Evolutionary conservation across 2,888 invertebrate genomes (phyloP), one percentile per base, ranked within the genome.

Genomic region (Geophilus truncorum): DNA sequence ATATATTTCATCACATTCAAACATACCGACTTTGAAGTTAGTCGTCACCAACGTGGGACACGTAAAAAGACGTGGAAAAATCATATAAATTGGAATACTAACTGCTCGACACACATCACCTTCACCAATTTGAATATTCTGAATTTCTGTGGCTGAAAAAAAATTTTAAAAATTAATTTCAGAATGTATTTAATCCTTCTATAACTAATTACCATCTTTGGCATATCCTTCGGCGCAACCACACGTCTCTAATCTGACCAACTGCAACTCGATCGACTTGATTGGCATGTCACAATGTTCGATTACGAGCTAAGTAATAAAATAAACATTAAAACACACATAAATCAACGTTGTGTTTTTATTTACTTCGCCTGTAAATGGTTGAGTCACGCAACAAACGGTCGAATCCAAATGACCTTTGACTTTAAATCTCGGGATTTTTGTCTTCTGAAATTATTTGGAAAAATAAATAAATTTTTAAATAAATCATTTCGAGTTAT

Each of bases 71-170:
- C 98, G 89, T 80, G 98, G 98, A 87, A 98, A 93, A 86, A 97
- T 92, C 97, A 98, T 97, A 88, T 94, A 92, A 86, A 98, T 94
- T 34, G 97, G 97, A 85, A 98, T 91, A 83, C 92, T 90, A 77
- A 96, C 89, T 83, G 92, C 92, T 81, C 93, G 91, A 79, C 92
- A 90, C 80, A 96, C 92, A 88, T 97, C 95, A 34, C 98, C 98
- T 86, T 95, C 96, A 0, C 95, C 96, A 82, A 98, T 93, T 90
- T 98, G 98, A 86, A 98, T 96, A 87, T 97, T 98, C 90, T 98
- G 98, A 84, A 98, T 95, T 90, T 98, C 98, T 9, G 97, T 98
- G 21, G 96, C 97, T 95, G 86, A 81, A 87, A 87, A 51, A 80
- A 23, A 83, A 70, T 36, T 21, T 21, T 62, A 62, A 51, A 1